A percentile compares a stretch with the other conserved stretches of the same genome.
Evolutionary conservation across 2,888 invertebrate genomes (phyloP).

Genomic region (Cristatella mucedo): DNA sequence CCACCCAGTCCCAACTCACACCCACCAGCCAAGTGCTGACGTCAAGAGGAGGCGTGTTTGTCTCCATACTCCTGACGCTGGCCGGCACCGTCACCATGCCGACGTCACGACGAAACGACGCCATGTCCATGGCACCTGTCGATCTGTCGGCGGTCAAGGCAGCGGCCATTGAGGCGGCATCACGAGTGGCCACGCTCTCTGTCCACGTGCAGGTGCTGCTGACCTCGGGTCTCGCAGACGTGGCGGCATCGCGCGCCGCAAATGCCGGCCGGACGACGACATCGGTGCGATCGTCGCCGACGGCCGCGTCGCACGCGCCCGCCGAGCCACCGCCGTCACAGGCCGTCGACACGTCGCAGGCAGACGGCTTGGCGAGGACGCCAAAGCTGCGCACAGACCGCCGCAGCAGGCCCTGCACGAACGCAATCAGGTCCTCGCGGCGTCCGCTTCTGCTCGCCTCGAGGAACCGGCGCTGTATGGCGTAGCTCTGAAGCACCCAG

Average conservation of each 20-base stretch:
- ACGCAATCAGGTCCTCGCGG: slow-evolving; percentile 4
- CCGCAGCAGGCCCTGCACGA: neutral
- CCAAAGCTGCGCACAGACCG: slow-evolving; percentile 6
- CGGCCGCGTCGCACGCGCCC: slow-evolving; percentile 2
- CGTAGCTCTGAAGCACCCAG: slow-evolving; percentile 7
- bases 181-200: neutral
- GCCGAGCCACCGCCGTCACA: neutral
- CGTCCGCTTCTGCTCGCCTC: slow-evolving; percentile 1
- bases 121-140: no score
- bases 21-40: no score
- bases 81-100: no score
- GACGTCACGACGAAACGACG: no score
- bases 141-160: no score
- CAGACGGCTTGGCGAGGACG: neutral
- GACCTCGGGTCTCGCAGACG: neutral
- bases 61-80: no score
- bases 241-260: neutral
- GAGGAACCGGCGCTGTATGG: slow-evolving; percentile 7
- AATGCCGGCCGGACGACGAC: slow-evolving; percentile 2
- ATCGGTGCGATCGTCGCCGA: slow-evolving; percentile 1
- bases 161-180: no score
- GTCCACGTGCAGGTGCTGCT: slow-evolving; percentile 6
- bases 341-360: slow-evolving; percentile 1
- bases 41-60: no score
- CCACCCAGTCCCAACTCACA: no score